A percentile compares a stretch with the other conserved stretches of the same genome.
These are phyloP conservation scores for Sinocyclocheilus anophthalmus DNA, from an alignment of 2,113 vertebrate species.

Conservation along the genomic window DNA sequence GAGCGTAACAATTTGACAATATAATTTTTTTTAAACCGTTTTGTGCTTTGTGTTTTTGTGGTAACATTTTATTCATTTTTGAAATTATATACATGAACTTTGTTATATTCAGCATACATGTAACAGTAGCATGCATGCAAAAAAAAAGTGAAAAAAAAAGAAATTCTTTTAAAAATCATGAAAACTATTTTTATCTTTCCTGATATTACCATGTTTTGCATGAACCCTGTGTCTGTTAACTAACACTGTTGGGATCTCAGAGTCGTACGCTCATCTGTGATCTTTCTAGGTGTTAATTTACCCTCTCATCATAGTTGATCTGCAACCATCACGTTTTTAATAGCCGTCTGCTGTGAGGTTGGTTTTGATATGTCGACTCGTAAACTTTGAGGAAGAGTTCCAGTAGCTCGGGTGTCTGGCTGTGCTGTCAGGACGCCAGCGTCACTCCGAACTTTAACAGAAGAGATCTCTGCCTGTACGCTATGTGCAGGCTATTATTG, in stretches of 20 bases:
- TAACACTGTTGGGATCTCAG: background rate
- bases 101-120: background rate
- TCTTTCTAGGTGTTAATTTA: constrained; percentile 4
- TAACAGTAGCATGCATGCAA: no score
- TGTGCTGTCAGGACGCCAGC: no score
- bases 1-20: background rate
- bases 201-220: background rate
- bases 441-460: background rate
- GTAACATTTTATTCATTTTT: no score
- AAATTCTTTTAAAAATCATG: no score
- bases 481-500: constrained; percentile 73
- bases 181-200: no score
- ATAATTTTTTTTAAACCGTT: no score
- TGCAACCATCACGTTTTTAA: background rate
- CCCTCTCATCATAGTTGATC: background rate
- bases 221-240: background rate
- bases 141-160: no score
- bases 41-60: no score
- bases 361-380: constrained; percentile 14
- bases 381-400: constrained; percentile 22
- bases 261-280: background rate
- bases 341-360: constrained; percentile 9
- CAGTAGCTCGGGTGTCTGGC: constrained; percentile 12
- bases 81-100: background rate
- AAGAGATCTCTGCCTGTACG: constrained; percentile 48